Conservation (phyloP, 2,797 vertebrate species). For the Falco rusticolus region DNA sequence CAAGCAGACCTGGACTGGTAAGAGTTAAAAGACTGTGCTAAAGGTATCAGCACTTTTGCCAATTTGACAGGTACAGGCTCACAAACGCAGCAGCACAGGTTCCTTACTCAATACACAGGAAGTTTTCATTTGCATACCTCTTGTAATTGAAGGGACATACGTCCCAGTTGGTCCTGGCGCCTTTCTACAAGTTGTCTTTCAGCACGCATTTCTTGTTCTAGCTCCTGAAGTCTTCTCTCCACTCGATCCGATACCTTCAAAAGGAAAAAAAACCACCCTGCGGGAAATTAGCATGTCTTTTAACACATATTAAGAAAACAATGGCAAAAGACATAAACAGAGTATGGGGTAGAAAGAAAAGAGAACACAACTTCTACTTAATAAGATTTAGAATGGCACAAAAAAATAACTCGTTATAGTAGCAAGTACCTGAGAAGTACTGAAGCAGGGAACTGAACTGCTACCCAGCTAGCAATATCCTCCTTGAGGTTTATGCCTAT, state of each 20-base stretch:
- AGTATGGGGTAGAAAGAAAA: neutral
- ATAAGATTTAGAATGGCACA: neutral
- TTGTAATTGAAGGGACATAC: conserved; percentile 82
- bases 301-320: neutral
- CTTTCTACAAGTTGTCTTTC: conserved; percentile 79
- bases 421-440: neutral
- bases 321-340: neutral
- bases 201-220: conserved; percentile 84
- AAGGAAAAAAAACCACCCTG: neutral
- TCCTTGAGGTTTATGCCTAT: neutral
- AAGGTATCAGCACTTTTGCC: neutral
- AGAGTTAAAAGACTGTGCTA: neutral
- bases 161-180: conserved; percentile 78
- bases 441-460: neutral
- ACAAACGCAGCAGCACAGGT: neutral
- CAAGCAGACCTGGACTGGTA: neutral
- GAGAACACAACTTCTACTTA: neutral
- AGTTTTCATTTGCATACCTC: conserved; percentile 81
- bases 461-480: neutral
- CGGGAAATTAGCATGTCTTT: neutral
- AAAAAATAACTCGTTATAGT: neutral
- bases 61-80: neutral
- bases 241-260: conserved; percentile 86
- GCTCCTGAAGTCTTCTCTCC: conserved; percentile 88
- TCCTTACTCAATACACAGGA: neutral